These are phyloP conservation scores for Papilio aristodemus DNA, from an alignment of 1,140 invertebrate genomes.

Conservation along the genomic window DNA sequence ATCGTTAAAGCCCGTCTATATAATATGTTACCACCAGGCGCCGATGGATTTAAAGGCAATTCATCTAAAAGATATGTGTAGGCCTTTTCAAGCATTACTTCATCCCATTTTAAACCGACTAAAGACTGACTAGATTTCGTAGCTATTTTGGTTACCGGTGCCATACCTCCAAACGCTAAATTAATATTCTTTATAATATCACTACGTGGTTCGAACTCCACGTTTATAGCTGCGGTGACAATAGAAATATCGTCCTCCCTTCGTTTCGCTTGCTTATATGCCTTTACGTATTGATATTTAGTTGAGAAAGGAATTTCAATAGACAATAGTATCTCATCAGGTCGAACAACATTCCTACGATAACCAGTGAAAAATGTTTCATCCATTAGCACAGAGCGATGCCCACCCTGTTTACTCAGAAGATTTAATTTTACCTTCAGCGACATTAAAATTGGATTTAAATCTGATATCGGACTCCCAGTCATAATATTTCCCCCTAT, in stretches of 20 bases:
- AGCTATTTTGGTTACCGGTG: constrained; percentile 91
- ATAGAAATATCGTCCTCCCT: constrained; percentile 98
- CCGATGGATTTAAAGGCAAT: constrained; percentile 87
- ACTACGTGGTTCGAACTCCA: constrained; percentile 82
- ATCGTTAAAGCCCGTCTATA: constrained; percentile 90
- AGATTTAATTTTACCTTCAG: constrained; percentile 83
- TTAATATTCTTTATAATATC: constrained; percentile 84
- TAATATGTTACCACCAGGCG: constrained; percentile 94
- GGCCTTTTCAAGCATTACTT: constrained; percentile 85
- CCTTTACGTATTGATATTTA: constrained; percentile 90
- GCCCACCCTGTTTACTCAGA: constrained; percentile 74
- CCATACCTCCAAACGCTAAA: constrained; percentile 95
- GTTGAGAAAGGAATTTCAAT: constrained; percentile 84
- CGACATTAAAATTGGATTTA: constrained; percentile 96
- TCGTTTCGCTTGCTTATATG: constrained; percentile 95
- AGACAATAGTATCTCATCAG: constrained; percentile 90
- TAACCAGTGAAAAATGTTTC: constrained; percentile 95
- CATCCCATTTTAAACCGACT: constrained; percentile 87
- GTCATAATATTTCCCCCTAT: constrained; percentile 97
- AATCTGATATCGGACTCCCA: constrained; percentile 97
- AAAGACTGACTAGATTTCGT: constrained; percentile 85
- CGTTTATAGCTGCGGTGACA: constrained; percentile 91
- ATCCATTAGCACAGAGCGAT: constrained; percentile 89
- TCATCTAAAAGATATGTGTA: constrained; percentile 86
- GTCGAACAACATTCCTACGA: constrained; percentile 88